Percentiles rank a stretch among this genome's conserved stretches.
These are phyloP conservation scores for Solea solea DNA, from an alignment of 2,113 vertebrate genomes.

Conservation along the genomic window DNA sequence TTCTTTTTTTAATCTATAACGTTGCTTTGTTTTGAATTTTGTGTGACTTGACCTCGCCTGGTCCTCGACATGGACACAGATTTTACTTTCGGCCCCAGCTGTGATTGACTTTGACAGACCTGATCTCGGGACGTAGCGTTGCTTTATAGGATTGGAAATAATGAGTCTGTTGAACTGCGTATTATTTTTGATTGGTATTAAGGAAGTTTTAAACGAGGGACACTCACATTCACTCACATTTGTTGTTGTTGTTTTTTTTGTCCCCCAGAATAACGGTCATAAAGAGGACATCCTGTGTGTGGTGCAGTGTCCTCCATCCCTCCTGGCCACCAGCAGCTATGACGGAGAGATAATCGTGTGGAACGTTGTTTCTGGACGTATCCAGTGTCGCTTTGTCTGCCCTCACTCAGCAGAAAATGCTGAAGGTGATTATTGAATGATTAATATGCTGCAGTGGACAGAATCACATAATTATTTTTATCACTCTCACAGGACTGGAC, in stretches of 20 bases:
- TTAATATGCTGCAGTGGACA: background rate
- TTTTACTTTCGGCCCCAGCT: too few relatives aligned
- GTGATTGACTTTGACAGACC: too few relatives aligned
- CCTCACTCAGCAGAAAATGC: conserved; percentile 27
- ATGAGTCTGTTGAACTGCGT: background rate
- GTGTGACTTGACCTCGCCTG: too few relatives aligned
- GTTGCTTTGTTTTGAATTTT: too few relatives aligned
- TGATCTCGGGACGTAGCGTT: too few relatives aligned
- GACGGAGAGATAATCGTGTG: conserved; percentile 82
- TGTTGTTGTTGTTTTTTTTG: conserved; percentile 3
- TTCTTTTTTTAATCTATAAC: too few relatives aligned
- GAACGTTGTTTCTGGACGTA: conserved; percentile 78
- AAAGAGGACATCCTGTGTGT: conserved; percentile 80
- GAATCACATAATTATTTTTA: background rate
- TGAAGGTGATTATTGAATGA: conserved; percentile 54
- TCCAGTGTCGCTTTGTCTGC: conserved; percentile 65
- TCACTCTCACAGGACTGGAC: conserved; percentile 57
- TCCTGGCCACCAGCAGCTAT: conserved; percentile 80
- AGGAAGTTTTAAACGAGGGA: background rate
- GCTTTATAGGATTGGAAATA: too few relatives aligned
- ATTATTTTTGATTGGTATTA: background rate
- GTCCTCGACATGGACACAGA: too few relatives aligned
- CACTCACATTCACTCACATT: background rate
- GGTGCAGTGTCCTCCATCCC: conserved; percentile 79
- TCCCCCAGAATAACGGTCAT: conserved; percentile 68